These are phyloP conservation scores for Macaria liturata DNA, from an alignment of 2,888 invertebrate species.

Conservation along the genomic window DNA sequence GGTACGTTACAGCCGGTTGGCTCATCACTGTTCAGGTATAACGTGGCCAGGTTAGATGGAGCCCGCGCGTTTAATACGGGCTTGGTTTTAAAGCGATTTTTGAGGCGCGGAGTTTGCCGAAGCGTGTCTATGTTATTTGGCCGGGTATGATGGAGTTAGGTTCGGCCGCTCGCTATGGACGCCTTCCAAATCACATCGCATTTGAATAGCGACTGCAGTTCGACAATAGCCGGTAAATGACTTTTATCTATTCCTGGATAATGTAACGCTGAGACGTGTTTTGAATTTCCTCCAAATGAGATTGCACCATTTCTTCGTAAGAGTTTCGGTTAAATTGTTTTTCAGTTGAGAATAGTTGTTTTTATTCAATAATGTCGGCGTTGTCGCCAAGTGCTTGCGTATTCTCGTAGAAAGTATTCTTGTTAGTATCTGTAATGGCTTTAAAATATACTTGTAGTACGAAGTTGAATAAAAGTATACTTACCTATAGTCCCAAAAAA, in stretches of 20 bases:
- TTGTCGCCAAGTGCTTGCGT: no score
- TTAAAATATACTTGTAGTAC: no score
- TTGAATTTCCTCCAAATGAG: slow-evolving; percentile 22
- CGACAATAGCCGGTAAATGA: slow-evolving; percentile 61
- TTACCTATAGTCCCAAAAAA: no score
- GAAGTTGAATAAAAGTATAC: no score
- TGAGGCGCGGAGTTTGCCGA: slow-evolving; percentile 33
- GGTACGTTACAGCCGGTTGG: slow-evolving; percentile 65
- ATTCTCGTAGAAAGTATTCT: no score
- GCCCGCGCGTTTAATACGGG: slow-evolving; percentile 36
- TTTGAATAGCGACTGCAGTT: slow-evolving; percentile 71
- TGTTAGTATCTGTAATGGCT: no score
- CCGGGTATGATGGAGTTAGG: slow-evolving; percentile 52
- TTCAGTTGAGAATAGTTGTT: no score
- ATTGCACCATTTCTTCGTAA: slow-evolving; percentile 1
- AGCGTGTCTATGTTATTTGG: slow-evolving; percentile 53
- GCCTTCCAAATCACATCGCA: slow-evolving; percentile 73
- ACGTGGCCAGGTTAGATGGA: slow-evolving; percentile 54
- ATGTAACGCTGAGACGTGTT: slow-evolving; percentile 30
- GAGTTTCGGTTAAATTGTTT: no score
- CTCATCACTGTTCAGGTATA: slow-evolving; percentile 70
- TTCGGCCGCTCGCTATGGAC: slow-evolving; percentile 59
- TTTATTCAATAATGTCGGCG: no score
- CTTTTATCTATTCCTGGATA: slow-evolving; percentile 55
- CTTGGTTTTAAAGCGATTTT: slow-evolving; percentile 39